Evolutionary conservation across 2,113 vertebrate species (phyloP), one percentile per base, ranked within the genome.

Genomic region (Apus apus): DNA sequence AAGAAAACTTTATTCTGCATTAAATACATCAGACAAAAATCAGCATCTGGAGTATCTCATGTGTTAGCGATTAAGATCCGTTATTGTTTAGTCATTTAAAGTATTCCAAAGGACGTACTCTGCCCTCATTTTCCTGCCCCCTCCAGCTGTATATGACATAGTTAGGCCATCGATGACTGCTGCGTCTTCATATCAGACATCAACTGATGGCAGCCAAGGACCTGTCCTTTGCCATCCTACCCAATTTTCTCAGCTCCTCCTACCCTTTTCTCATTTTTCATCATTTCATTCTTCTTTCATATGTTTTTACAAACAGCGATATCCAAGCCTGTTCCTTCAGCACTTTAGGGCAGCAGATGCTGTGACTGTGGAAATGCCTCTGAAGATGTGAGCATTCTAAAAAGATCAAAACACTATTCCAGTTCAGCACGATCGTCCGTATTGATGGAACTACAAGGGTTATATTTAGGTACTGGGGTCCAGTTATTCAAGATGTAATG

Each of bases 1-100:
- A 89, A 92, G 50, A 94, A 93, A 86, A 90, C 58, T 95, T 80
- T 89, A 72, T 92, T 94, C 65, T 90, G 81, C 73, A 78, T 94
- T 92, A 87, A 90, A 89, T 81, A 87, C 22, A 92, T 78, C 64
- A 93, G 89, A 76, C 46, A 93, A 66, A 91, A 48, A 34, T 76
- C 66, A 85, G 79, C 85, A 89, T 93, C 93, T 97, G 93, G 90
- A 81, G 15, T 34, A 26, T 70, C 65, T 88, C 85, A 86, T 85
- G 46, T 91, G 90, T 90, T 94, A 89, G 72, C 85, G 80, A 93
- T 94, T 90, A 95, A 90, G 73, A 87, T 84, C 83, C 65, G 60
- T 84, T 90, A 83, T 34, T 60, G 30, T 71, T 68, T 78, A 89
- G 79, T 86, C 40, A 87, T 90, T 94, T 90, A 71, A 90, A 90